Evolutionary conservation across 1,140 invertebrate genomes (phyloP).

Genomic region (Conus betulinus): DNA sequence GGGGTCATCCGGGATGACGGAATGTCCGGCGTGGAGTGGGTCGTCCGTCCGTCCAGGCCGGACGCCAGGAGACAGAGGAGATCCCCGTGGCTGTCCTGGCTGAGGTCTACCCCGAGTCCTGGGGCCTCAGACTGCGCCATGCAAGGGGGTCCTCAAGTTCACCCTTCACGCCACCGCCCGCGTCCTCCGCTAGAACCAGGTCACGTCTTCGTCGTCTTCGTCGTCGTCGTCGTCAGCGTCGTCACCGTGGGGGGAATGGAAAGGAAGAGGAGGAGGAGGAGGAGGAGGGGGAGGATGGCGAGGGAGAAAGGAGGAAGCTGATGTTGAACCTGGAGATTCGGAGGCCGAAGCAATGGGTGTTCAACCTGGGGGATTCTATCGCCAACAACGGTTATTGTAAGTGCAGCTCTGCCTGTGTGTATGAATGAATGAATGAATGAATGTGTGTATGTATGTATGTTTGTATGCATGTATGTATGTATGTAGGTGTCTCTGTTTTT

Average conservation of each 20-base stretch:
- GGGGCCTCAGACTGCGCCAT: neutral
- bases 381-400: slow-evolving; percentile 40
- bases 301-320: slow-evolving; percentile 2
- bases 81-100: neutral
- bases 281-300: neutral
- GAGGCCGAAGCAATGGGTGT: slow-evolving; percentile 31
- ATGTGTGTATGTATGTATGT: neutral
- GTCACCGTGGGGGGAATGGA: neutral
- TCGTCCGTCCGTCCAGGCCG: neutral
- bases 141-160: slow-evolving; percentile 32
- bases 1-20: neutral
- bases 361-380: slow-evolving; percentile 40
- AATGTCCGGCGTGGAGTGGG: neutral
- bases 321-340: slow-evolving; percentile 34
- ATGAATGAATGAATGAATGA: neutral
- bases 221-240: neutral
- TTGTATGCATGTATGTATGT: too few species aligned
- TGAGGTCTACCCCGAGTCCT: too few species aligned
- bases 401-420: neutral
- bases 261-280: neutral
- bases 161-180: slow-evolving; percentile 31
- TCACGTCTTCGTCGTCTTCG: neutral
- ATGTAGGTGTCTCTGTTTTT: neutral
- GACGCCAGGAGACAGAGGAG: neutral
- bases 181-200: neutral